Base-by-base conservation (phyloP, 2,888 invertebrate species). In the Callyntrura guangdongensis region DNA sequence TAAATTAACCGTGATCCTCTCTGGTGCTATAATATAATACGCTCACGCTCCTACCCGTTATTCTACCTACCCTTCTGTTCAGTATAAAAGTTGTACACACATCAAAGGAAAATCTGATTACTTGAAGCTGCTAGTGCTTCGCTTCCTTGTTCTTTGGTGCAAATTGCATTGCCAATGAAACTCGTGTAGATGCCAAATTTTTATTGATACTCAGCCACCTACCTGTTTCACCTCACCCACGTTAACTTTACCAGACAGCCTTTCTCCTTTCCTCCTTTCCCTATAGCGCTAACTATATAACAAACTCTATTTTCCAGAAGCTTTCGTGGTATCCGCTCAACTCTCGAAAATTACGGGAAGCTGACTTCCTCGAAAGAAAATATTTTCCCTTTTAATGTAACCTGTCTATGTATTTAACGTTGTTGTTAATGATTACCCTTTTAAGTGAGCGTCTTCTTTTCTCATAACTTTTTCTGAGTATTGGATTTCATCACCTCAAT, bases 1-100 rank as follows among this genome's bases (percentile, higher is more conserved):
- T 59, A 56, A 79, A 79, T 79, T 79, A 59, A 56, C 27, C 56
- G 36, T 79, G 79, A 79, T 79, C 56, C 12, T 11, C 1, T 79
- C 17, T 17, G 3, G 20, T 27, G 2, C 27, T 67, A 22, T 67
- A 67, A 64, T 27, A 25, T 64, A 25, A 11, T n/a, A n/a, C n/a
- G n/a, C 59, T 17, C n/a, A n/a, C n/a, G 14, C 14, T 56, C 1
- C n/a, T n/a, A 56, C 17, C 14, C 56, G 14, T 56, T n/a, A 56
- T n/a, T 56, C 56, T 56, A 5, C 47, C 47, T 47, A 6, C 6
- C 36, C 36, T 25, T 67, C 3, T 67, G 25, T 14, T 27, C 11
- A 27, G 14, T 3, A 9, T 22, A 11, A n/a, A n/a, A 25, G 6
- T 14, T 47, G 0, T 72, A 45, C 45, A 45, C 45, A 59, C n/a